Conservation (phyloP, 1,140 invertebrate species). For the Venustaconcha ellipsiformis region DNA sequence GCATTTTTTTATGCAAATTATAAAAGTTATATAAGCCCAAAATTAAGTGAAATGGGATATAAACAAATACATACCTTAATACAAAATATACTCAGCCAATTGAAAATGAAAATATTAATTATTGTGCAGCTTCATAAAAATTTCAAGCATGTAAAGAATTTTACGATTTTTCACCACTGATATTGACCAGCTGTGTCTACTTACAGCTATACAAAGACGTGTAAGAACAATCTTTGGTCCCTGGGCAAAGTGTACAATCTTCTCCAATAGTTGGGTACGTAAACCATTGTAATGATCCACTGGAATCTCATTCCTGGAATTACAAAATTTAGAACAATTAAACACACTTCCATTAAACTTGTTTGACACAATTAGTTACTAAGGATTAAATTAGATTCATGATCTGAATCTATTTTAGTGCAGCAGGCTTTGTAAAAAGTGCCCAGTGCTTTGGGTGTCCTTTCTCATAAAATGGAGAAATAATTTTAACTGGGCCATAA, state of each 20-base stretch:
- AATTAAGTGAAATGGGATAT: neutral
- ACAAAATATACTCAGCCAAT: constrained; percentile 18
- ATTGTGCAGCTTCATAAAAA: neutral
- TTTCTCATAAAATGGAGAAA: neutral
- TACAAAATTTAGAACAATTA: constrained; percentile 12
- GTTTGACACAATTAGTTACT: neutral
- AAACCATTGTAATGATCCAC: constrained; percentile 80
- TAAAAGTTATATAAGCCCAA: too few relatives aligned
- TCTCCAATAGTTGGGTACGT: constrained; percentile 81
- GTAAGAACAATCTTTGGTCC: constrained; percentile 88
- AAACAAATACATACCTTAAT: neutral
- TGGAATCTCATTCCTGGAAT: constrained; percentile 79
- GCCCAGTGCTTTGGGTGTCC: too few relatives aligned
- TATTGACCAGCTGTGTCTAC: constrained; percentile 44
- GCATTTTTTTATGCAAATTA: too few relatives aligned
- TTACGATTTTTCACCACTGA: neutral
- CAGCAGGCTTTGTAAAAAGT: neutral
- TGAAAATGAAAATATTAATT: constrained; percentile 13
- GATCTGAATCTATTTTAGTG: neutral
- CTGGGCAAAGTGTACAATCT: constrained; percentile 78
- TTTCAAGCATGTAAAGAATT: neutral
- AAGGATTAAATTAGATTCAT: neutral
- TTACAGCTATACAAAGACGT: constrained; percentile 87
- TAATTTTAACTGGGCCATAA: too few relatives aligned
- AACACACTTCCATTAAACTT: neutral